Evolutionary conservation across 1,140 invertebrate genomes (phyloP).

Genomic region (Branchinecta lynchi): DNA sequence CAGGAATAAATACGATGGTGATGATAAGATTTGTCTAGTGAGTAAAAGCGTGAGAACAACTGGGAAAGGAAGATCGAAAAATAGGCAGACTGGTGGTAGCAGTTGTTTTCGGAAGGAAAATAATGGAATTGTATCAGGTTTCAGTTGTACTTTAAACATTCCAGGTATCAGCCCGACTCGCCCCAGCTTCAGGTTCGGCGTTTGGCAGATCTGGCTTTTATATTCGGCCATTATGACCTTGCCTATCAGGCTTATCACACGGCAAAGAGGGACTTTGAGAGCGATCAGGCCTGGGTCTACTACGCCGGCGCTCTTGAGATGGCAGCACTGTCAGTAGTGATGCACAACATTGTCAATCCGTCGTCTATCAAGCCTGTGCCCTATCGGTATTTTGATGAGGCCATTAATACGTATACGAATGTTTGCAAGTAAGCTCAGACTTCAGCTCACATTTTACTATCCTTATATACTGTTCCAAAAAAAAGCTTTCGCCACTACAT

Average conservation of each 20-base stretch:
- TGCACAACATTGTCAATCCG: conserved; percentile 54
- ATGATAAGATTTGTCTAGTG: too few relatives aligned
- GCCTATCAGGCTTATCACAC: conserved; percentile 89
- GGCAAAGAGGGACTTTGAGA: conserved; percentile 87
- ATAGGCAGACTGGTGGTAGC: too few relatives aligned
- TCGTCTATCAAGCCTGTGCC: conserved; percentile 31
- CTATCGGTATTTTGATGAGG: conserved; percentile 78
- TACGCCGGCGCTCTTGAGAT: conserved; percentile 91
- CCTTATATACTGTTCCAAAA: too few relatives aligned
- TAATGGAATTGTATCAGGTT: too few relatives aligned
- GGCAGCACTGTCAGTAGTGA: conserved; percentile 80
- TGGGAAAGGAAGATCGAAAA: too few relatives aligned
- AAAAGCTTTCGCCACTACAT: too few relatives aligned
- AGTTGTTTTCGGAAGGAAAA: too few relatives aligned
- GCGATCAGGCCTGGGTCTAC: conserved; percentile 91
- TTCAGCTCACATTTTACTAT: too few relatives aligned
- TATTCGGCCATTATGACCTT: conserved; percentile 83
- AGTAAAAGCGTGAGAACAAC: too few relatives aligned
- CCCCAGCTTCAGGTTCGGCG: conserved; percentile 81
- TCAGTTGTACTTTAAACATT: conserved; percentile 12
- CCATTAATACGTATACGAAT: conserved; percentile 72
- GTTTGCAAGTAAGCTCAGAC: conserved; percentile 52
- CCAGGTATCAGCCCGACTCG: conserved; percentile 68
- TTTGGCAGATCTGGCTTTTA: conserved; percentile 85
- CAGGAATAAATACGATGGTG: too few relatives aligned